Base-by-base conservation (phyloP, 2,888 invertebrate genomes). In the Phengaris arion region DNA sequence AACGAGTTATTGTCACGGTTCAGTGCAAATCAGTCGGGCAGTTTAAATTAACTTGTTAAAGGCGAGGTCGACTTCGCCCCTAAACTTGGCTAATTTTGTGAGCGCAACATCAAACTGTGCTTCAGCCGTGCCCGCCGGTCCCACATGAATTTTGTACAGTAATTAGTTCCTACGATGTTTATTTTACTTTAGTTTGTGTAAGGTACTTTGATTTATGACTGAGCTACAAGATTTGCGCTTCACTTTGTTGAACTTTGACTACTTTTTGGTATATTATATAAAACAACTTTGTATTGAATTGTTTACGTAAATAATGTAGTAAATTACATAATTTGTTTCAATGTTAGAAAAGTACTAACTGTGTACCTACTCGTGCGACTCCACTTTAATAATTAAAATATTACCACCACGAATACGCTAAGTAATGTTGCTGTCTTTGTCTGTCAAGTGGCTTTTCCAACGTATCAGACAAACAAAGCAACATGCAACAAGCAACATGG, bases 61-160 rank as follows among this genome's bases (percentile, higher is more conserved):
- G 85, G 81, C 85, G 86, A 86, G 88, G 88, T 87, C 87, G 89
- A 90, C 90, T 91, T 91, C 83, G 86, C 89, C 89, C 92, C 90
- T 89, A 91, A 92, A 92, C 89, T 92, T 92, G 91, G 86, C 89
- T 92, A 92, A 92, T 91, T 92, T 92, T 89, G 92, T 87, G 90
- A 91, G 89, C 86, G 89, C 86, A 90, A 92, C 92, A 92, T 92
- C 92, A 92, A 92, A 91, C 92, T 92, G 88, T 90, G 88, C 92
- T 92, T 88, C 87, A 85, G 85, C 87, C 89, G 90, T 89, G 91
- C 88, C 85, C 70, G 70, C 87, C 85, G 89, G 91, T 91, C 92
- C 92, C 92, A 89, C 88, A 90, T 91, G 92, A 91, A 91, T 92
- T 92, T 90, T 90, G 89, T 89, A 88, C 90, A 87, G 91, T 92